Evolutionary conservation across 2,888 invertebrate genomes (phyloP), one percentile per base, ranked within the genome.

Genomic region (Taphrorychus bicolor): DNA sequence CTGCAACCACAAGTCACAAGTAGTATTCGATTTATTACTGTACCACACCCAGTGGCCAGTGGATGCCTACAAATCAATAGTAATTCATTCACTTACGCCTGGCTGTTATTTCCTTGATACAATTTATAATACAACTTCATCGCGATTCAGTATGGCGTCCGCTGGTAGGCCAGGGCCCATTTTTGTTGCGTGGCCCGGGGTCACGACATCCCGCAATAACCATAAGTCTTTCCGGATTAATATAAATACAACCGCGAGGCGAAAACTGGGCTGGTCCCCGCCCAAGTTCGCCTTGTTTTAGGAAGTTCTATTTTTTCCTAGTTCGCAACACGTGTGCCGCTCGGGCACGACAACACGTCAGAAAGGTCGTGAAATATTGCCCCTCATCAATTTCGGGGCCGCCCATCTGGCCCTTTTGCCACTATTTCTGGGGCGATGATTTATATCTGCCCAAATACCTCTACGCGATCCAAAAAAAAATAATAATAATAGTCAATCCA

Each of bases 361-460:
- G 69, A 70, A 72, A 75, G 76, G 76, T 79, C 74, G 75, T 81
- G 80, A 81, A 79, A 79, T 79, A 80, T 80, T 79, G 76, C 79
- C 74, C n/a, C 71, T 77, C 79, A 81, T 81, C 78, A 80, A 80
- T 81, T 79, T 79, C 77, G 53, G 53, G 22, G 66, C 66, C 60
- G 57, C 66, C 66, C 66, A 66, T 66, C 60, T 66, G 66, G 48
- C 66, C n/a, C 56, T 22, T 22, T 23, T 56, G 66, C 54, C 66
- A 54, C 23, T 22, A 19, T 53, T 52, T 59, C 59, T 57, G 23
- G 57, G 42, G 51, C 56, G 60, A 57, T 22, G 66, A 61, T 66
- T 61, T 66, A 66, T 66, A 57, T 57, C 17, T 45, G 14, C 4
- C n/a, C n/a, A n/a, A n/a, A n/a, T n/a, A n/a, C n/a, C n/a, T n/a